phyloP scores from a whole-genome alignment of 92 coral and sea anemone genomes.

The Parazoanthus darwini region DNA sequence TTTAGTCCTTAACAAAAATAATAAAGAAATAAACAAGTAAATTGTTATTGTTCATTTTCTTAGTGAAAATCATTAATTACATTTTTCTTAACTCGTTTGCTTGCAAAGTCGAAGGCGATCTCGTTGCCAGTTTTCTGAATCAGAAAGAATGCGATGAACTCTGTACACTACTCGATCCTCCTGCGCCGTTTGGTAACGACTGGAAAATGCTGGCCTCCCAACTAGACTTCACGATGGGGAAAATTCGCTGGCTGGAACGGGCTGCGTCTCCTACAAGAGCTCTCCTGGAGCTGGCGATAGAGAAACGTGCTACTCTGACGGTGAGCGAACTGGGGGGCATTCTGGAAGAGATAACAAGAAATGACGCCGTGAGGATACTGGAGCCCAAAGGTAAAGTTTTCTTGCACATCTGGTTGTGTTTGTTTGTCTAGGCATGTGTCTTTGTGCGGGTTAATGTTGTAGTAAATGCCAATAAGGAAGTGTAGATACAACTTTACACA shows the following conservation, averaged over 20 bases:
- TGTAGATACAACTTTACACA: neutral
- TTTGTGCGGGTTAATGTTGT: neutral
- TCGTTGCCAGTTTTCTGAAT: neutral
- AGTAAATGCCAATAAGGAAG: neutral
- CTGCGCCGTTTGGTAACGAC: constrained; percentile 8
- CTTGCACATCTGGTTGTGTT: neutral
- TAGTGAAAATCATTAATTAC: neutral
- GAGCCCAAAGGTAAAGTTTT: neutral
- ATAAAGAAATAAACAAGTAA: no score
- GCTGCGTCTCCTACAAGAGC: constrained; percentile 18
- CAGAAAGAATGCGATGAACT: neutral
- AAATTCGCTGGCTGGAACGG: constrained; percentile 7
- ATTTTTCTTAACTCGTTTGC: neutral
- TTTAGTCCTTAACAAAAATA: no score
- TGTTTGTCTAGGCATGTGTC: neutral
- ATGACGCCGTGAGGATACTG: constrained; percentile 13
- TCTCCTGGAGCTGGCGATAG: neutral
- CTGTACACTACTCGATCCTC: constrained; percentile 17
- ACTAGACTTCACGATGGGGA: neutral
- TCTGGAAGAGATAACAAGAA: neutral
- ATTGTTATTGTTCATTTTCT: neutral
- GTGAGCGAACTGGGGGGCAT: neutral
- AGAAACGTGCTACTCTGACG: neutral
- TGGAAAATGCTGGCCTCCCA: constrained; percentile 29
- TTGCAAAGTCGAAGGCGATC: neutral